Percentiles rank a stretch among this genome's conserved stretches.
phyloP scores from a whole-genome alignment of 2,888 invertebrate genomes.

The Sceliomorpha sp. region DNA sequence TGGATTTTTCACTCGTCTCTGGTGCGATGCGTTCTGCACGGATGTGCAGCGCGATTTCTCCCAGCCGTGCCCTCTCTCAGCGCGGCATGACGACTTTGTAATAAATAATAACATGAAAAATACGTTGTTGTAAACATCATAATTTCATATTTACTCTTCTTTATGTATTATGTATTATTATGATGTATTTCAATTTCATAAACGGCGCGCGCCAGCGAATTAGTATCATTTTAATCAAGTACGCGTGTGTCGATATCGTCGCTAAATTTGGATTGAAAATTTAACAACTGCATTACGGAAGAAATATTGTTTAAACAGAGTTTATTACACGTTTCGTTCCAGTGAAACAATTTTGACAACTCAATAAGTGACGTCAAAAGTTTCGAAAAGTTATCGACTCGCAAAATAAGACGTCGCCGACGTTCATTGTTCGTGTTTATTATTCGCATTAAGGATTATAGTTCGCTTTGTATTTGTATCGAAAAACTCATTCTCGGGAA shows the following conservation, averaged over 20 bases:
- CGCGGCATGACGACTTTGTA: background rate
- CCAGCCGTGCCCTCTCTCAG: no score
- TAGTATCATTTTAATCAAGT: conserved; percentile 35
- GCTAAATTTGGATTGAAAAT: no score
- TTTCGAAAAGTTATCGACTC: conserved; percentile 21
- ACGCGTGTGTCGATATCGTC: no score
- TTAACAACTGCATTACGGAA: no score
- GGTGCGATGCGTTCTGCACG: background rate
- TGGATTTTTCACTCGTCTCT: background rate
- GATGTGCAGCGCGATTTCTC: background rate
- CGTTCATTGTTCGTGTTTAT: conserved; percentile 28
- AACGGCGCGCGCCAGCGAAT: no score
- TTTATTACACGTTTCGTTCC: no score
- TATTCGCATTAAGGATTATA: conserved; percentile 25
- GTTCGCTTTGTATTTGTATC: conserved; percentile 11
- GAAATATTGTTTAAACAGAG: no score
- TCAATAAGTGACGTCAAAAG: conserved; percentile 20
- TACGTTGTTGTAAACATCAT: conserved; percentile 1
- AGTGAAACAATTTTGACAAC: conserved; percentile 10
- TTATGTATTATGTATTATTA: no score
- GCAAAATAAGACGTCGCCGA: conserved; percentile 25
- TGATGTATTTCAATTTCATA: no score
- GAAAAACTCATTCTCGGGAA: conserved; percentile 4
- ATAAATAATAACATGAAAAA: conserved; percentile 12
- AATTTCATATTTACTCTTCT: conserved; percentile 7